Conservation (phyloP, 2,113 vertebrate genomes). For the Anhinga anhinga region DNA sequence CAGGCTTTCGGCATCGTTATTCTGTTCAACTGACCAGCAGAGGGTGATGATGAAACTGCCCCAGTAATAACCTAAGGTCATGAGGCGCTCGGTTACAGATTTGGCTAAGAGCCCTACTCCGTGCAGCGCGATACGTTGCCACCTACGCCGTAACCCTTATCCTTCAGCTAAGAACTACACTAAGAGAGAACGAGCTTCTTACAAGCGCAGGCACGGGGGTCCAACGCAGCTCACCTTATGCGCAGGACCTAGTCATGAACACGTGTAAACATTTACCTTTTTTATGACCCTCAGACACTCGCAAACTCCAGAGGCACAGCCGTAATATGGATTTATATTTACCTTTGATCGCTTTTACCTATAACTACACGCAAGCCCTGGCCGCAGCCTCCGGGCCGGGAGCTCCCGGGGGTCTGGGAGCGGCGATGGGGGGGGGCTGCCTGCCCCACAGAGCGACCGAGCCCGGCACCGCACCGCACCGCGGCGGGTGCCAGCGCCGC, state of each 20-base stretch:
- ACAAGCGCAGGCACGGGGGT: accelerated
- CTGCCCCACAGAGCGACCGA: accelerated
- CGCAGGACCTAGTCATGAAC: neutral
- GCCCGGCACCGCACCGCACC: neutral
- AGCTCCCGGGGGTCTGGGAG: neutral
- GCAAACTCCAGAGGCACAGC: neutral
- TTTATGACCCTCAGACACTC: neutral
- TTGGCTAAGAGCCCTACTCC: neutral
- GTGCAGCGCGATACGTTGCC: neutral
- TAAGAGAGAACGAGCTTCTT: neutral
- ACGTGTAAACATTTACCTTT: neutral
- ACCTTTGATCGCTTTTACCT: neutral
- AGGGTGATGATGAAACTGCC: neutral
- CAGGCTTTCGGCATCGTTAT: neutral
- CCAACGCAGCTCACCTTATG: accelerated
- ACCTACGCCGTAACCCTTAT: neutral
- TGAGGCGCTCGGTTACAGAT: accelerated
- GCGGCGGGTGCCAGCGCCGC: neutral
- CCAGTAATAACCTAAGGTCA: neutral
- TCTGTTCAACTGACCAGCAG: neutral
- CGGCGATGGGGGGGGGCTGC: neutral
- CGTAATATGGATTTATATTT: neutral
- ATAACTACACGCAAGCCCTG: neutral
- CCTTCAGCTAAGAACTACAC: neutral
- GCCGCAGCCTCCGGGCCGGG: neutral